Evolutionary conservation across 1,140 invertebrate genomes (phyloP), one percentile per base, ranked within the genome.

Genomic region (Drosophila tsacasi): DNA sequence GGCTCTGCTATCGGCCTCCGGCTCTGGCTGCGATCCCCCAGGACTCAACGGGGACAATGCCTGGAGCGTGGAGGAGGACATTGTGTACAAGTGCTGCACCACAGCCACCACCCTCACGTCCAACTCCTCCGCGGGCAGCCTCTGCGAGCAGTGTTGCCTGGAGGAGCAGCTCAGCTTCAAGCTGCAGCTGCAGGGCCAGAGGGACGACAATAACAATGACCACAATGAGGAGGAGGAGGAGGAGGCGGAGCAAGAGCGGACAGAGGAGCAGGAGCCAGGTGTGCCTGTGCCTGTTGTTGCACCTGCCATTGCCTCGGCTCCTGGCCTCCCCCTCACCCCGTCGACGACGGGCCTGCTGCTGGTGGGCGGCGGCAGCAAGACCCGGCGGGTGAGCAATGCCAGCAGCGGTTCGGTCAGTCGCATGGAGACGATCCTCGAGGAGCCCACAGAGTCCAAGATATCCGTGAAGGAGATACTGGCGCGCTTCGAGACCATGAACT

Each of bases 351-450:
- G 46, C 4, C 7, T 76, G 44, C 46, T 83, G 10, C 21, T 77
- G 21, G 60, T 50, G 1, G 52, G 65, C 37, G 60, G 57, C 2
- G 52, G 62, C 40, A 67, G 10, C 12, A 93, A 92, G 42, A 82
- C 83, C 13, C 79, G 93, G 25, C 83, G 93, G 58, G 90, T 92
- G 27, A 93, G 93, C 82, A 94, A 94, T 79, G 94, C 93, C 82
- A 95, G 94, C 80, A 94, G 94, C 12, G 94, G 94, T 44, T 95
- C 94, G 61, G 94, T 94, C 50, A 94, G 94, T 44, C 94, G 95
- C 79, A 97, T 97, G 96, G 96, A 96, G 92, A 97, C 96, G 4
- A 97, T 97, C 39, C 94, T 96, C n/a, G 96, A 97, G 89, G 96
- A 97, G 78, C 95, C 95, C 8, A 94, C 93, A 9, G 96, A 97